Evolutionary conservation across 2,797 vertebrate species (phyloP).

Genomic region (Numenius phaeopus): DNA sequence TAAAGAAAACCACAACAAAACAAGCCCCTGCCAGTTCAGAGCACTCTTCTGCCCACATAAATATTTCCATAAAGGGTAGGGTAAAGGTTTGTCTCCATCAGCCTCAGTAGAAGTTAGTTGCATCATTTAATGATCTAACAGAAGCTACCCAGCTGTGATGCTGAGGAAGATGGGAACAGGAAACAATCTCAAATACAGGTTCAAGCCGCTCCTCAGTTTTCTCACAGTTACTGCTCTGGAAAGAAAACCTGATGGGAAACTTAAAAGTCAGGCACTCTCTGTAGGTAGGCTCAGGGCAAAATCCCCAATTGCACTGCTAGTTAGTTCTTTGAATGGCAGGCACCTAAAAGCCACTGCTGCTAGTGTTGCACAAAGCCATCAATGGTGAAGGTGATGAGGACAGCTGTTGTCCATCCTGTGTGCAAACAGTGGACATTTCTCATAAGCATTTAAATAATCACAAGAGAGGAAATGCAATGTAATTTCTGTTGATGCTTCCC

Average conservation of each 20-base stretch:
- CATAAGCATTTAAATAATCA: not conserved
- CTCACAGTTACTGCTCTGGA: not conserved
- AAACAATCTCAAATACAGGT: not conserved
- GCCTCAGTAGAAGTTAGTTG: not conserved
- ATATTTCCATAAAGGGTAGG: not conserved
- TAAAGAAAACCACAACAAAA: not conserved
- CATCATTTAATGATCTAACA: not conserved
- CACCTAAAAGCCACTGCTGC: not conserved
- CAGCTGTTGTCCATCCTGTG: fast-evolving
- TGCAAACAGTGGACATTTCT: not conserved
- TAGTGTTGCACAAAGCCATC: not conserved
- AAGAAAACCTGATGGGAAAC: not conserved
- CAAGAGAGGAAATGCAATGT: not conserved
- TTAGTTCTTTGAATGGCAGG: not conserved
- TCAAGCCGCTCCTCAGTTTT: not conserved
- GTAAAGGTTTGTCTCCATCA: not conserved
- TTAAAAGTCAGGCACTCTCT: not conserved
- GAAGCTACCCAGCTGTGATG: not conserved
- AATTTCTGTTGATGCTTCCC: not conserved
- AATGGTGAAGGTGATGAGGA: not conserved
- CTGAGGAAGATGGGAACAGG: not conserved
- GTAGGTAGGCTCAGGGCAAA: not conserved
- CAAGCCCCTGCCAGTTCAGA: not conserved
- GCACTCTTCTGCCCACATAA: not conserved
- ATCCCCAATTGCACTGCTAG: fast-evolving